Percentiles rank a stretch among this genome's conserved stretches.
Evolutionary conservation across 2,888 invertebrate species (phyloP).

Genomic region (Drosophila longiperda): DNA sequence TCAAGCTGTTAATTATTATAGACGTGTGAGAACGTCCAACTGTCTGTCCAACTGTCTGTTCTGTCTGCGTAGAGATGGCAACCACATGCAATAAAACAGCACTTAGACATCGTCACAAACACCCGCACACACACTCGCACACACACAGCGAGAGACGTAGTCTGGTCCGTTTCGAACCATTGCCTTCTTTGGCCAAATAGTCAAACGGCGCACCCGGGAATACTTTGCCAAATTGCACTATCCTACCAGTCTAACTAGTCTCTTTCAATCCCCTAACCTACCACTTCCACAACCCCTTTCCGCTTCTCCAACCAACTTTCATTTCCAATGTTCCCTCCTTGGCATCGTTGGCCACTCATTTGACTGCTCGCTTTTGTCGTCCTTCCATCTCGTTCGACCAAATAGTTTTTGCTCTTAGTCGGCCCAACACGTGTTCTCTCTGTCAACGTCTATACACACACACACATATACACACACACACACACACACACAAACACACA

Average conservation of each 20-base stretch:
- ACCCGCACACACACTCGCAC: constrained; percentile 5
- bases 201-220: constrained; percentile 74
- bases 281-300: neutral
- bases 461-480: neutral
- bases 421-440: constrained; percentile 39
- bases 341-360: constrained; percentile 64
- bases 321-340: neutral
- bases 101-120: constrained; percentile 64
- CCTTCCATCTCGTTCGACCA: constrained; percentile 51
- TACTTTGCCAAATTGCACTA: constrained; percentile 77
- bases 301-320: neutral
- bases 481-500: neutral
- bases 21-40: constrained; percentile 72
- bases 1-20: constrained; percentile 83
- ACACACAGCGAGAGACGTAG: constrained; percentile 24
- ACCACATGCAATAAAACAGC: constrained; percentile 79
- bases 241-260: constrained; percentile 35
- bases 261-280: neutral
- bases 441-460: constrained; percentile 5
- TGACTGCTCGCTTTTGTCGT: constrained; percentile 66
- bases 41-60: constrained; percentile 48
- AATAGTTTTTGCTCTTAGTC: constrained; percentile 57
- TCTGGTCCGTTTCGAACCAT: constrained; percentile 28
- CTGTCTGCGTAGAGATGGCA: constrained; percentile 41
- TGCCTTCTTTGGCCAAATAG: constrained; percentile 51